A percentile compares a stretch with the other conserved stretches of the same genome.
phyloP scores from a whole-genome alignment of 35 echinoderm and acorn worm species.

The Ophiothrix spiculata region DNA sequence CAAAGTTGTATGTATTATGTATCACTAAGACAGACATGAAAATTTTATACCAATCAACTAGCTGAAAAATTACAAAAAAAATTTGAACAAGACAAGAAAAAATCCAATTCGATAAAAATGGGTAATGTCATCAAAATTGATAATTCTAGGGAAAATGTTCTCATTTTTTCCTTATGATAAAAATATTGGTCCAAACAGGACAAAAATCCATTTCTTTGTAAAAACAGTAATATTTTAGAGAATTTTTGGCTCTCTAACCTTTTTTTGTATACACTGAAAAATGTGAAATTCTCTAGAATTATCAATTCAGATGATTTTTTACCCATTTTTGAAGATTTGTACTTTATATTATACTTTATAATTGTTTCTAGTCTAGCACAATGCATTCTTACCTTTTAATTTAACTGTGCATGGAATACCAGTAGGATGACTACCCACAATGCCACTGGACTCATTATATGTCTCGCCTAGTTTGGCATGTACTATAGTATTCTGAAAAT shows the following conservation, averaged over 20 bases:
- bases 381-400: conserved; percentile 9
- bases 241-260: not conserved
- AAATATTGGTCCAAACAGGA: no score
- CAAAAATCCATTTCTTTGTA: no score
- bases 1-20: no score
- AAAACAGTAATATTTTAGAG: no score
- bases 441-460: not conserved
- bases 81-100: no score
- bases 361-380: not conserved
- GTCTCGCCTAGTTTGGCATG: not conserved
- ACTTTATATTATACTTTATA: not conserved
- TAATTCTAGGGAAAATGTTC: no score
- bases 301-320: not conserved
- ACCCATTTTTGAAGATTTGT: not conserved
- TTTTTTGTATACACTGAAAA: not conserved
- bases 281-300: not conserved
- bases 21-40: no score
- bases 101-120: no score
- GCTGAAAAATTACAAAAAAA: no score
- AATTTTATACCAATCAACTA: no score
- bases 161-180: no score
- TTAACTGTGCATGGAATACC: not conserved
- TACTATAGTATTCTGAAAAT: not conserved
- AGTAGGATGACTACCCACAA: conserved; percentile 2
- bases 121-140: no score